Percentiles rank a stretch among this genome's conserved stretches.
These are phyloP conservation scores for Nezara viridula DNA, from an alignment of 2,888 invertebrate genomes.

Conservation along the genomic window DNA sequence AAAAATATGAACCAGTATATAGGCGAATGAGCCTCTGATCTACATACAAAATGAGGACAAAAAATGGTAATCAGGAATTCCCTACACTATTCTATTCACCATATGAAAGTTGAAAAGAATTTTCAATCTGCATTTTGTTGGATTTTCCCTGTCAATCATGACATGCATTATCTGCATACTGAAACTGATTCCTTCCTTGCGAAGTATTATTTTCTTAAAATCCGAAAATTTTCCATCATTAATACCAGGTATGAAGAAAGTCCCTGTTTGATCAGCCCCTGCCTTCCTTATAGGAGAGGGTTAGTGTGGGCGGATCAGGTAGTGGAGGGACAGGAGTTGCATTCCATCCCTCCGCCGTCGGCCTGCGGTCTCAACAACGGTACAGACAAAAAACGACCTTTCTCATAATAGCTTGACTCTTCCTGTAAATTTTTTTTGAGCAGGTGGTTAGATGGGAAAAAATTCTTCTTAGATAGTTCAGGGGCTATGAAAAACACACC, in stretches of 20 bases:
- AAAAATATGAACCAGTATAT: too few species aligned
- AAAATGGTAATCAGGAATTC: not conserved
- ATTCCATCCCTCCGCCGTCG: not conserved
- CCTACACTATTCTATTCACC: not conserved
- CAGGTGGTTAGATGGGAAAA: conserved; percentile 5
- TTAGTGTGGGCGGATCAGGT: conserved; percentile 13
- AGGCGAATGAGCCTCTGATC: too few species aligned
- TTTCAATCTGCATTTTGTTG: not conserved
- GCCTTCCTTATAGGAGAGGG: not conserved
- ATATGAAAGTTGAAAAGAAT: not conserved
- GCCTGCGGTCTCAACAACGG: not conserved
- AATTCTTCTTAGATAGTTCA: not conserved
- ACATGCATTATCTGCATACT: not conserved
- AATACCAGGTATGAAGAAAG: not conserved
- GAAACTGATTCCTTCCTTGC: not conserved
- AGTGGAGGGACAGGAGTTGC: not conserved
- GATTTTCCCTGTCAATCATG: not conserved
- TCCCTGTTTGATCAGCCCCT: not conserved
- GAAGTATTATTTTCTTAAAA: not conserved
- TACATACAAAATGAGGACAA: too few species aligned
- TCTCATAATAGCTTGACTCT: conserved; percentile 33
- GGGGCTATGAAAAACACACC: not conserved
- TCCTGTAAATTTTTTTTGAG: conserved; percentile 32
- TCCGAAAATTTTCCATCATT: not conserved
- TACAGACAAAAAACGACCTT: conserved; percentile 11